These are phyloP conservation scores for Hemistola chrysoprasaria DNA, from an alignment of 2,888 invertebrate genomes.

Conservation along the genomic window DNA sequence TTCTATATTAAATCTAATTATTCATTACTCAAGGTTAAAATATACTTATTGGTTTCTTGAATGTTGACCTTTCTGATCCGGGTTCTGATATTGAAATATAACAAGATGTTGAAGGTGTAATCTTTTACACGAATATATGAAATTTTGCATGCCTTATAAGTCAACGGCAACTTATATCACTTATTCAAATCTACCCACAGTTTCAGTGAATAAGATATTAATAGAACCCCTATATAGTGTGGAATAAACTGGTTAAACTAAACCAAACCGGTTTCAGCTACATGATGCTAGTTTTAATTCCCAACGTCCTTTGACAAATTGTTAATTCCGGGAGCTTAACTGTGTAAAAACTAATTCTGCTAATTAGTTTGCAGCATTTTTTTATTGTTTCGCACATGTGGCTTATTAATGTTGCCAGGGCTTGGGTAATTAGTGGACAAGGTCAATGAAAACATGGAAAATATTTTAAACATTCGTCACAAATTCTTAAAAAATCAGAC, in stretches of 20 bases:
- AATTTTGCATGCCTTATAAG: no score
- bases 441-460: slow-evolving; percentile 18
- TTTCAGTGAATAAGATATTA: no score
- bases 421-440: slow-evolving; percentile 24
- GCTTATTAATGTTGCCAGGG: slow-evolving; percentile 28
- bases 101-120: background rate
- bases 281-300: slow-evolving; percentile 40
- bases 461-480: slow-evolving; percentile 7
- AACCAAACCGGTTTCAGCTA: slow-evolving; percentile 29
- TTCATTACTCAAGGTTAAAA: background rate
- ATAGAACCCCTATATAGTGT: no score
- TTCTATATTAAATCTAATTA: no score
- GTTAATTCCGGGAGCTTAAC: slow-evolving; percentile 49
- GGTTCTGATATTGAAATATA: no score
- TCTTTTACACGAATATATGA: no score
- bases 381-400: slow-evolving; percentile 45
- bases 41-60: no score
- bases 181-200: no score
- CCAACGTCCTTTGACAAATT: slow-evolving; percentile 45
- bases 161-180: no score
- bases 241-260: no score
- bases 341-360: slow-evolving; percentile 31
- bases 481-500: no score
- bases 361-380: slow-evolving; percentile 28
- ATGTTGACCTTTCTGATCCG: no score